Evolutionary conservation across 2,113 vertebrate genomes (phyloP).

Genomic region (Athene cunicularia): DNA sequence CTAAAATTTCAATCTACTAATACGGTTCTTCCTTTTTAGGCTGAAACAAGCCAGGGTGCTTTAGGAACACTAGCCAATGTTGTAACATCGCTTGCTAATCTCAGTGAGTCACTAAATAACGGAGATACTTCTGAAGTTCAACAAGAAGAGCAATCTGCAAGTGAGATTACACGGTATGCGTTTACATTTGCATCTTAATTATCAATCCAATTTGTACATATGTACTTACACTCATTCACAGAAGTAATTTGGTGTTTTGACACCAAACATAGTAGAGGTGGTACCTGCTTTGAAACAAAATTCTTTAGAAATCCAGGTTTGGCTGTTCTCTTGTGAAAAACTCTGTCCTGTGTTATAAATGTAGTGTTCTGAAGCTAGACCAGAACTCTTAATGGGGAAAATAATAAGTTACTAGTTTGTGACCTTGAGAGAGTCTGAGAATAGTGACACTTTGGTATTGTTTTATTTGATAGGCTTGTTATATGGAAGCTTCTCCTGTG

Average conservation of each 20-base stretch:
- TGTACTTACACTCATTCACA: not conserved
- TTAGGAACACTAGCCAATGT: constrained; percentile 96
- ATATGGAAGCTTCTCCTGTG: not conserved
- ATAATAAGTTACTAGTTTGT: not conserved
- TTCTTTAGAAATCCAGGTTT: not conserved
- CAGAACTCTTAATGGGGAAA: not conserved
- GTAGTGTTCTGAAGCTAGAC: not conserved
- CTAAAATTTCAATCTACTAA: not conserved
- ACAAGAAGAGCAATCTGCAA: constrained; percentile 90
- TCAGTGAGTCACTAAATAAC: constrained; percentile 92
- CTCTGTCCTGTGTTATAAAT: not conserved
- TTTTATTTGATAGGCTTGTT: not conserved
- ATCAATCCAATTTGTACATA: not conserved
- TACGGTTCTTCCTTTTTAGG: constrained; percentile 66
- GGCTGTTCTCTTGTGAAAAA: not conserved
- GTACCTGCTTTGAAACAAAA: not conserved
- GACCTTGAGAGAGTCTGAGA: not conserved
- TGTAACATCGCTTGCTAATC: constrained; percentile 93
- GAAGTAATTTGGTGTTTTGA: not conserved
- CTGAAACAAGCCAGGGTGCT: constrained; percentile 90
- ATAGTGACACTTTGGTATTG: not conserved
- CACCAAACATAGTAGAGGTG: not conserved
- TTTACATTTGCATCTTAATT: not conserved
- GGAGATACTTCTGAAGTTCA: constrained; percentile 87
- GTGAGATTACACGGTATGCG: constrained; percentile 92